Conservation (phyloP, 2,113 vertebrate genomes). For the Pungitius pungitius region DNA sequence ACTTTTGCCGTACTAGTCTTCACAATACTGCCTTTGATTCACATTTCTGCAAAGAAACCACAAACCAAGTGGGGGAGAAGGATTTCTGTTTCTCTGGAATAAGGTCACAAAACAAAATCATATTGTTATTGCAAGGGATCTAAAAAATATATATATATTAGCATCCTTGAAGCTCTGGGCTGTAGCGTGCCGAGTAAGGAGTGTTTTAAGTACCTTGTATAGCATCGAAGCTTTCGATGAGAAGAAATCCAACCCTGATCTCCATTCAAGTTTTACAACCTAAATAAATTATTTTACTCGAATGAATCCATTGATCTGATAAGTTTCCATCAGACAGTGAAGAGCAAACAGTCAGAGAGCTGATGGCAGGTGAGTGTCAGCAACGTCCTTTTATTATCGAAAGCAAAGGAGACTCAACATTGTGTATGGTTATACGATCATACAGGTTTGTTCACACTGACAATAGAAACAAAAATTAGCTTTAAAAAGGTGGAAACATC, state of each 20-base stretch:
- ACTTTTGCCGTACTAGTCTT: neutral
- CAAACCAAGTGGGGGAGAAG: neutral
- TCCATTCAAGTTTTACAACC: conserved; percentile 25
- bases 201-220: conserved; percentile 2
- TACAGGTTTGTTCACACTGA: conserved; percentile 85
- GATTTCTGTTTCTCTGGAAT: neutral
- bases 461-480: conserved; percentile 64
- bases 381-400: conserved; percentile 92
- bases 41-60: neutral
- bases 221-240: neutral
- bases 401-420: conserved; percentile 82
- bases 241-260: conserved; percentile 12
- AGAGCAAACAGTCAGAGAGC: conserved; percentile 60
- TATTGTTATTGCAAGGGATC: neutral
- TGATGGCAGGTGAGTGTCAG: conserved; percentile 68
- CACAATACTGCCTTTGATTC: neutral
- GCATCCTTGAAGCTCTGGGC: neutral
- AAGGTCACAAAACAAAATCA: neutral
- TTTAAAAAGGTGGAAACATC: conserved; percentile 62
- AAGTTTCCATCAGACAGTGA: conserved; percentile 43
- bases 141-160: neutral
- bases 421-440: conserved; percentile 51
- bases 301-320: conserved; percentile 9
- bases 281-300: neutral
- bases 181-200: neutral